Evolutionary conservation across 2,888 invertebrate species (phyloP), one percentile per base, ranked within the genome.

Genomic region (Taphrorychus bicolor): DNA sequence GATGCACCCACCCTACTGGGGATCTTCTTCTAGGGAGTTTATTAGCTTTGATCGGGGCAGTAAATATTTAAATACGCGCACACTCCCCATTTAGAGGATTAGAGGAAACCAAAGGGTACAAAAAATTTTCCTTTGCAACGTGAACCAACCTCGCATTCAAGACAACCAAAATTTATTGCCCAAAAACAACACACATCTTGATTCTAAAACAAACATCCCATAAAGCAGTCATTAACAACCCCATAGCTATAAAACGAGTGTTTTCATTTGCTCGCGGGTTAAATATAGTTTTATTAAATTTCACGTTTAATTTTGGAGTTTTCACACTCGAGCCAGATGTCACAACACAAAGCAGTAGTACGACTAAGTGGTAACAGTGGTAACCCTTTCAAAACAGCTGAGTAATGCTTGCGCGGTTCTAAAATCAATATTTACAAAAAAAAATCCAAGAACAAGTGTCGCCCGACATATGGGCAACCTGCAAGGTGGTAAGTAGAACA

Each of bases 201-300:
- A 45, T 16, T 45, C 45, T 45, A 60, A 53, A 53, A 53, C 53
- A 60, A 60, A 60, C 60, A 60, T 41, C 11, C 42, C 22, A 53
- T 60, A 60, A 60, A 60, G 21, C n/a, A 60, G 52, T 60, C 60
- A 24, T 52, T 60, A 18, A 23, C 53, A 60, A 53, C 53, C 60
- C 60, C 42, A 49, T 16, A 14, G 45, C 45, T 17, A 17, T 45
- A 45, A 45, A 45, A 45, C 14, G 45, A 45, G 16, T 45, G 45
- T 45, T 45, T 45, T 45, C 45, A 45, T 45, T 45, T 16, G 45
- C 16, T 45, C 16, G 45, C 32, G 7, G 45, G 45, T 16, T 45
- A 45, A 45, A 45, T 45, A 45, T 45, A 45, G 45, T 45, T 45
- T 45, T 45, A 45, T 45, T 14, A 45, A 45, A 45, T 17, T 32